Evolutionary conservation across 37 sponge, comb jelly and placozoan species (phyloP).

Genomic region (Lycopodina hypogea): DNA sequence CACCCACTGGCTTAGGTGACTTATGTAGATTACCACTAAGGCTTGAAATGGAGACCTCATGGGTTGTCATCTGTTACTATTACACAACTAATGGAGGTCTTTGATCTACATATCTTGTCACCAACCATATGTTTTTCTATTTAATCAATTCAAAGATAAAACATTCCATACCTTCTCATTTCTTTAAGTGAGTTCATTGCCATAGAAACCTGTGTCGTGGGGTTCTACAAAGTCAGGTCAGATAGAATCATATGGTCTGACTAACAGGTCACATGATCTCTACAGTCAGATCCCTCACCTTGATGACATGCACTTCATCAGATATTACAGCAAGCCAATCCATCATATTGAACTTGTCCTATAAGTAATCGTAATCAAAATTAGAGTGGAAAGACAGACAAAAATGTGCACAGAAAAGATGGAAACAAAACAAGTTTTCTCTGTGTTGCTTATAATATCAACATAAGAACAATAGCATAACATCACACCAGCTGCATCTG

Average conservation of each 20-base stretch:
- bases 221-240: neutral
- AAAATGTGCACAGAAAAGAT: no score
- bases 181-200: constrained; percentile 25
- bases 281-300: neutral
- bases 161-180: constrained; percentile 27
- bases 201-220: constrained; percentile 18
- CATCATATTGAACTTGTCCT: constrained; percentile 48
- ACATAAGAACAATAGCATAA: no score
- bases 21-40: no score
- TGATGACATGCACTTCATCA: constrained; percentile 47
- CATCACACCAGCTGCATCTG: constrained; percentile 27
- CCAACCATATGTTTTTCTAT: no score
- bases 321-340: constrained; percentile 40
- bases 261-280: neutral
- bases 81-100: no score
- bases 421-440: no score
- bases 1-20: no score
- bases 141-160: no score
- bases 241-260: neutral
- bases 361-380: neutral
- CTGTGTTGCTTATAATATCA: no score
- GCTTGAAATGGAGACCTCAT: no score
- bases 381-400: neutral
- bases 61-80: no score
- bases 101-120: no score